Base-by-base conservation (phyloP, 2,888 invertebrate genomes). In the Geotrupes spiniger region DNA sequence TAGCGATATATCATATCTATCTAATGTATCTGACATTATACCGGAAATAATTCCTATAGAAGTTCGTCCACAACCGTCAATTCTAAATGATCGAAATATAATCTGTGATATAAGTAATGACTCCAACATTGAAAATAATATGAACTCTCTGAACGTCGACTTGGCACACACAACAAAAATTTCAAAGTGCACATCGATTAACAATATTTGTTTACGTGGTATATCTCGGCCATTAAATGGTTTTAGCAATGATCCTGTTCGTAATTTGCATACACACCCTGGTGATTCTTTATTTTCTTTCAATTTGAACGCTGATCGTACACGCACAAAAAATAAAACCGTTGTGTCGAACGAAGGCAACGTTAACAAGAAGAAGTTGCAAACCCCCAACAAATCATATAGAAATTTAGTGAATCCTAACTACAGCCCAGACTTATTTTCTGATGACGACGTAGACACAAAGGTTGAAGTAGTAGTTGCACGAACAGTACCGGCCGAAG, bases 361-460 rank as follows among this genome's bases (percentile, higher is more conserved):
- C 1, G 51, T 2, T 57, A 58, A 27, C 56, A 52, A 36, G 54
- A 57, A 21, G 2, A 15, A 33, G 11, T 12, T 36, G 54, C 54
- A 46, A 51, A 69, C 68, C 2, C 70, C 70, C n/a, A 54, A 58
- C 36, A 70, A 67, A 52, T 42, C 43, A 42, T 58, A 54, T 47
- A 46, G 53, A 36, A 68, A 64, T 38, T 47, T 42, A n/a, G 40
- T 60, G 4, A 54, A 57, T 51, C 43, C 65, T 2, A 54, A 60
- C 28, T 8, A 65, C 5, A 73, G 71, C 42, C 86, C 86, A 0
- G 84, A 86, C 62, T 73, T 87, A 63, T 86, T 86, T 66, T 81
- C 79, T 49, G 82, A 82, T 50, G 79, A 78, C 33, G 82, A 81
- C 42, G 76, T 39, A 1, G 42, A 38, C 8, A 29, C 33, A 25